phyloP scores from a whole-genome alignment of 2,888 invertebrate genomes.

The Lutraria lutraria region DNA sequence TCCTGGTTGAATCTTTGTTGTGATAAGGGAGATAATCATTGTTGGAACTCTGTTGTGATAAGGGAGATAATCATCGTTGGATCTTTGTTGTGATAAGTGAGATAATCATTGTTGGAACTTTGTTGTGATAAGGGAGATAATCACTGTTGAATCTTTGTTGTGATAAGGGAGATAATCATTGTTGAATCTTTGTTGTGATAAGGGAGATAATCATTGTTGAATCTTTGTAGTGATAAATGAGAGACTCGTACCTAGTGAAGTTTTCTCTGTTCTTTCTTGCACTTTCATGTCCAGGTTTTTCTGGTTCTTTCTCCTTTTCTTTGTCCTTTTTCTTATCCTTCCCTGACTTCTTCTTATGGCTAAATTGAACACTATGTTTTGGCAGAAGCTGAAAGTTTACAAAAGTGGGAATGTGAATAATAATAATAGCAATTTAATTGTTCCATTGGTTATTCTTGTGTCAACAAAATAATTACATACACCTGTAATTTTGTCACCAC shows the following conservation, averaged over 20 bases:
- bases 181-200: not conserved
- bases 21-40: not conserved
- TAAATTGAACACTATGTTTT: conserved; percentile 96
- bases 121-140: not conserved
- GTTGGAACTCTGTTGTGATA: not conserved
- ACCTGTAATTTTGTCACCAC: too few relatives aligned
- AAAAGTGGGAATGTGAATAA: too few relatives aligned
- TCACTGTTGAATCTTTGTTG: too few relatives aligned
- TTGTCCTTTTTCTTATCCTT: conserved; percentile 92
- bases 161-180: not conserved
- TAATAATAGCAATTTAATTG: not conserved
- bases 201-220: too few relatives aligned
- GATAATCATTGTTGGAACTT: too few relatives aligned
- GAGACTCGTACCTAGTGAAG: conserved; percentile 91
- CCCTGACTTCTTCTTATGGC: conserved; percentile 92
- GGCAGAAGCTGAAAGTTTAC: conserved; percentile 90
- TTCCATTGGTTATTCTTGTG: not conserved
- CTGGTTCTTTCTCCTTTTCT: conserved; percentile 90
- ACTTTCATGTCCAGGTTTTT: conserved; percentile 97
- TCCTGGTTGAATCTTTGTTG: too few relatives aligned
- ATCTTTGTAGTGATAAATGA: not conserved
- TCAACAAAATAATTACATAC: too few relatives aligned
- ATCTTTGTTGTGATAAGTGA: not conserved
- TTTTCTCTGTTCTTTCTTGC: conserved; percentile 98
- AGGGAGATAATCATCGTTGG: not conserved